Base-by-base conservation (phyloP, 1,140 invertebrate genomes). In the Spodoptera litura region DNA sequence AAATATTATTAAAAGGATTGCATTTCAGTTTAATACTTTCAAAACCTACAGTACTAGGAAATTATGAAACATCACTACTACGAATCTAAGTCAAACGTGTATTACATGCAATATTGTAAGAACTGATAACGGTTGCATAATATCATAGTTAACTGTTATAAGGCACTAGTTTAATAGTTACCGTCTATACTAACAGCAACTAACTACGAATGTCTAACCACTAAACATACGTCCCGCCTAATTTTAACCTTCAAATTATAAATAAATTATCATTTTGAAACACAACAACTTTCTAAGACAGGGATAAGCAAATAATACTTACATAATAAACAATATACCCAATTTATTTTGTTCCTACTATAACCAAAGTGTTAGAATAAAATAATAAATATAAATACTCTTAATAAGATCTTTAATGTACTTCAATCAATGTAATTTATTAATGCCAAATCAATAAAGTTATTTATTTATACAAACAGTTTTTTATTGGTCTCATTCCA, bases 401-500 rank as follows among this genome's bases (percentile, higher is more conserved):
- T 75, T 75, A 62, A 74, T 84, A 85, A 85, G 78, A 83, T 82
- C 73, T 84, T 84, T 82, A 83, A 82, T 85, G 79, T 82, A 84
- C 78, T 84, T 79, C 73, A 81, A 83, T 81, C 78, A 72, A 84
- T 87, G 75, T 86, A 80, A 84, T 83, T 80, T 85, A 85, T 83
- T 81, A 78, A 85, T 83, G 86, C 82, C 75, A 85, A 85, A 86
- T 73, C 78, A 88, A 87, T 86, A 87, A 83, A 85, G 59, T 86
- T 83, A 87, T 87, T 88, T 85, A 85, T 87, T 85, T 82, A 72
- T 73, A 80, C 35, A 73, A 51, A 64, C 49, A 75, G 20, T 53
- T 64, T 64, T 64, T 62, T 62, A 62, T 31, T 75, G 25, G 52
- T 71, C 35, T 12, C 20, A n/a, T 20, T 20, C 44, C 49, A 68